Conservation (phyloP, 2,797 vertebrate species). For the Eleutherodactylus coqui region DNA sequence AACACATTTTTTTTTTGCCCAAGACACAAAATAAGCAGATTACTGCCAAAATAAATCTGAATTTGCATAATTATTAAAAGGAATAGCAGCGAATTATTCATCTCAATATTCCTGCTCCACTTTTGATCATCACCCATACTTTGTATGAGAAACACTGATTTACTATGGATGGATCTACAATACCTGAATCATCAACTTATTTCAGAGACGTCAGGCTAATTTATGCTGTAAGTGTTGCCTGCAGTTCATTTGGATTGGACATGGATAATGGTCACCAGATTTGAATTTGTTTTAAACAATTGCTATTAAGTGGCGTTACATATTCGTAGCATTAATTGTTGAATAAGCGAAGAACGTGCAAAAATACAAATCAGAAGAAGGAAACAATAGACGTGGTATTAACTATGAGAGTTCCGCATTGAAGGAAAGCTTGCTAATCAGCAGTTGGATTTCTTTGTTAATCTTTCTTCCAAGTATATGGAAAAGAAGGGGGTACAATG, state of each 20-base stretch:
- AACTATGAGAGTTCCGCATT: slow-evolving; percentile 59
- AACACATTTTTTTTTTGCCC: slow-evolving; percentile 46
- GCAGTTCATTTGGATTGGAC: not conserved
- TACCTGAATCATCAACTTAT: slow-evolving; percentile 32
- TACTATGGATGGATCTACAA: not conserved
- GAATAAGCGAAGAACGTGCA: slow-evolving; percentile 1
- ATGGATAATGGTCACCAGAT: slow-evolving; percentile 5
- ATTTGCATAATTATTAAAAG: slow-evolving; percentile 47
- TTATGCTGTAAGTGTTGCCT: not conserved
- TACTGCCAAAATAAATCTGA: slow-evolving; percentile 36
- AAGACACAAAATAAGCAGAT: slow-evolving; percentile 55
- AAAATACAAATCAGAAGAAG: slow-evolving; percentile 41
- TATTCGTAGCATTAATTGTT: slow-evolving; percentile 22
- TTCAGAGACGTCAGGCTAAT: not conserved
- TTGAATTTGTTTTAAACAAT: not conserved
- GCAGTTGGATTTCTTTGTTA: slow-evolving; percentile 70
- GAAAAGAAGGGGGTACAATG: slow-evolving; percentile 63
- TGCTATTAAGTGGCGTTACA: not conserved
- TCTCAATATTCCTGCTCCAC: slow-evolving; percentile 22
- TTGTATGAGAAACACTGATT: slow-evolving; percentile 14
- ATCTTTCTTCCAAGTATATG: slow-evolving; percentile 65
- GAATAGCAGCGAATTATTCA: slow-evolving; percentile 34
- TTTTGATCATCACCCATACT: slow-evolving; percentile 40
- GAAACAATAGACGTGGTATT: slow-evolving; percentile 37
- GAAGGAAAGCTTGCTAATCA: slow-evolving; percentile 63